Evolutionary conservation across 1,140 invertebrate genomes (phyloP).

Genomic region (Mya arenaria): DNA sequence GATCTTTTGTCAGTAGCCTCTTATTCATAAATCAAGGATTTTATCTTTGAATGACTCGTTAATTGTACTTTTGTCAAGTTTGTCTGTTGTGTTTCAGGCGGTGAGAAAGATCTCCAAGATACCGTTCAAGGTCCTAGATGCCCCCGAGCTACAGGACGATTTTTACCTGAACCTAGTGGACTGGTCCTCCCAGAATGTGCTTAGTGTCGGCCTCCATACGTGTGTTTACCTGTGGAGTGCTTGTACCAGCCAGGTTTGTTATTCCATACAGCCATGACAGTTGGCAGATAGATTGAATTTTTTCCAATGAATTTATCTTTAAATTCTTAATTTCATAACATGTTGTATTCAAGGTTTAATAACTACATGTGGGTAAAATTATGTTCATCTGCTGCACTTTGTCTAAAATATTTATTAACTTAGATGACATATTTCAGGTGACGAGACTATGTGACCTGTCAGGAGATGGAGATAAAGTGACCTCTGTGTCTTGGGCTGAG

Average conservation of each 20-base stretch:
- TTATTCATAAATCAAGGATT: no score
- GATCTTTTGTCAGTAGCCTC: no score
- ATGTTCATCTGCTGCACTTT: no score
- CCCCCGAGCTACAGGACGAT: slow-evolving; percentile 99
- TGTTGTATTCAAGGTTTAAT: not conserved
- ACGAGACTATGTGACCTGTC: slow-evolving; percentile 98
- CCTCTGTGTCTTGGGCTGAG: slow-evolving; percentile 99
- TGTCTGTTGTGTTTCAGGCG: slow-evolving; percentile 73
- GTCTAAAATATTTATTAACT: no score
- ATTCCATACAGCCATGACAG: not conserved
- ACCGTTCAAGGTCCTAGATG: slow-evolving; percentile 98
- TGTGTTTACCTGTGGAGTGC: slow-evolving; percentile 99
- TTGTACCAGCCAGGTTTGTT: slow-evolving; percentile 93
- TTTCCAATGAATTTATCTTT: not conserved
- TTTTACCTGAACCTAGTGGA: slow-evolving; percentile 99
- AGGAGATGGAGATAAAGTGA: slow-evolving; percentile 96
- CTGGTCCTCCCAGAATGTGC: slow-evolving; percentile 99
- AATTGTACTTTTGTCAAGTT: no score
- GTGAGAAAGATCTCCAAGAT: slow-evolving; percentile 98
- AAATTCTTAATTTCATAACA: no score
- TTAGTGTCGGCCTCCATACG: slow-evolving; percentile 98
- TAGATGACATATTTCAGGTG: slow-evolving; percentile 82
- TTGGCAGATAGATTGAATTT: not conserved
- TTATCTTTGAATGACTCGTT: no score
- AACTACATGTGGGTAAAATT: not conserved